Evolutionary conservation across 2,888 invertebrate genomes (phyloP), one percentile per base, ranked within the genome.

Genomic region (Lasioglossum morio): DNA sequence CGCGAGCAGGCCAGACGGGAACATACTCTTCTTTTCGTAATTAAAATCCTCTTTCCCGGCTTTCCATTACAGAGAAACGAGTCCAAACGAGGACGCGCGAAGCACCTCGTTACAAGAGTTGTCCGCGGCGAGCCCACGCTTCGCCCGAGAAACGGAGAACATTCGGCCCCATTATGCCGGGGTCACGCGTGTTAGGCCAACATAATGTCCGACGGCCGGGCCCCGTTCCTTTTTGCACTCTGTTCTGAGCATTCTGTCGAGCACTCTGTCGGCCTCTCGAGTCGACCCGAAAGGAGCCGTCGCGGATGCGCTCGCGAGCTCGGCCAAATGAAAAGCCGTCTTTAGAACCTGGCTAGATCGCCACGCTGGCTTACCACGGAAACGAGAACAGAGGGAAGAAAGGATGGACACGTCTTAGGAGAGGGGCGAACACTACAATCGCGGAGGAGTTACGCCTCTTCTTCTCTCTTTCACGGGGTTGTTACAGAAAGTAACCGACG

Each of bases 181-280:
- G 91, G 90, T 91, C 92, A 93, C 92, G 94, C 93, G 91, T 92
- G 92, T 94, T 94, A 93, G 89, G 83, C 90, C 86, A 91, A 89
- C 88, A 94, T 94, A 94, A 94, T 93, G 89, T 88, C 82, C 37
- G 85, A 72, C 79, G 78, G 78, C 82, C 81, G 14, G 86, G n/a
- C 3, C 84, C 81, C 81, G 87, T 88, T 87, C 88, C 88, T 89
- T 80, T 87, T 74, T 78, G 80, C 72, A 75, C 72, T 76, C 82
- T 72, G 82, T 76, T 76, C 53, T 69, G 57, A 57, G 57, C 37
- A 37, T 37, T 69, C 76, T 63, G 69, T 84, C 75, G 81, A 83
- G 84, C 76, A 57, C 57, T 57, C 57, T 57, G 57, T n/a, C 57
- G 23, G n/a, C 12, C 57, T 63, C 72, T 84, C 77, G 81, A 84